Conservation (phyloP, 2,797 vertebrate genomes). For the Brachymystax lenok region DNA sequence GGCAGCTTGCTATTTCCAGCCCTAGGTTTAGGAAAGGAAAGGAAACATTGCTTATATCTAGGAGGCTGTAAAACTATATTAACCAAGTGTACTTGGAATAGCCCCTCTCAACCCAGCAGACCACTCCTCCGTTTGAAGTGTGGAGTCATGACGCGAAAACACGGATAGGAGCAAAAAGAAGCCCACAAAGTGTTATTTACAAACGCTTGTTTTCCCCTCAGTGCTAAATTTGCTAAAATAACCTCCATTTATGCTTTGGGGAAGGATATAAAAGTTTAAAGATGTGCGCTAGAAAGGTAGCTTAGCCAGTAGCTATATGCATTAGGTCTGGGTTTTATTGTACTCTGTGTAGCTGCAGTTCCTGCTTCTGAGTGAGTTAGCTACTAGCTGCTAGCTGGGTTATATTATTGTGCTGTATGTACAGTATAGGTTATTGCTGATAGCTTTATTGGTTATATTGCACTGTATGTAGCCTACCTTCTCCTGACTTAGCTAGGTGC, state of each 20-base stretch:
- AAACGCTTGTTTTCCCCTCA: slow-evolving; percentile 58
- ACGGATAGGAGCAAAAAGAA: slow-evolving; percentile 46
- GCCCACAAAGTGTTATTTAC: slow-evolving; percentile 49
- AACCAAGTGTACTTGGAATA: neutral
- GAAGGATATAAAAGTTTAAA: slow-evolving; percentile 63
- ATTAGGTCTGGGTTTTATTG: slow-evolving; percentile 49
- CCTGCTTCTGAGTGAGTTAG: neutral
- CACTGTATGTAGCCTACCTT: neutral
- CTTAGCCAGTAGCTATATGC: slow-evolving; percentile 29
- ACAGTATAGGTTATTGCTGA: too few species aligned
- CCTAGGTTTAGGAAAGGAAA: neutral
- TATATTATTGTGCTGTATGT: too few species aligned
- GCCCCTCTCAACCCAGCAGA: slow-evolving; percentile 8
- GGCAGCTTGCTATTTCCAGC: neutral
- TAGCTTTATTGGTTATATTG: too few species aligned
- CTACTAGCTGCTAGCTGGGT: neutral
- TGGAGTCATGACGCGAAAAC: slow-evolving; percentile 32
- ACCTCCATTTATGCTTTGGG: slow-evolving; percentile 56
- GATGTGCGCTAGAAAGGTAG: slow-evolving; percentile 2
- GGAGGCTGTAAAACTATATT: neutral
- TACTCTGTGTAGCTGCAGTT: slow-evolving; percentile 18
- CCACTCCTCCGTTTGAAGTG: slow-evolving; percentile 49
- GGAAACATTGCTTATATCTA: neutral
- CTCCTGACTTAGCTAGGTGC: too few species aligned
- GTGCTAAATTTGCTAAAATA: slow-evolving; percentile 54